Base-by-base conservation (phyloP, 2,888 invertebrate species). In the Octodonta nipae region DNA sequence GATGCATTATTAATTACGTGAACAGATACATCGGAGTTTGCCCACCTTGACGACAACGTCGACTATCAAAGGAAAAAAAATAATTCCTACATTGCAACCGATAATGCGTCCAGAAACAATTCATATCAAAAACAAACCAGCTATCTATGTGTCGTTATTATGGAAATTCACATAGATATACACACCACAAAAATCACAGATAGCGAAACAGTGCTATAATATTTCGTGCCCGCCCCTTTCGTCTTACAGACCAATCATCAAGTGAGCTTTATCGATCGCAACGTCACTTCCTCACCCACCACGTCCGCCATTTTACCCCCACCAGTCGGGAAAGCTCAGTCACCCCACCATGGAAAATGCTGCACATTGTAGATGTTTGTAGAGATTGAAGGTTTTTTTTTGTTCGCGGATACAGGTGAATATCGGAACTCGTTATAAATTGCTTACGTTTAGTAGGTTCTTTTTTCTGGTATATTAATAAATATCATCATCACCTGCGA, bases 231-330 rank as follows among this genome's bases (percentile, higher is more conserved):
- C 52, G 49, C 54, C 55, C 44, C 46, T 46, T 45, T 45, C 44
- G 46, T 46, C 47, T 46, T 47, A 40, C 49, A 50, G 50, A 44
- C 61, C 61, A 61, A 61, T 61, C 57, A 52, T 47, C 50, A 50
- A 43, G 47, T 49, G 51, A 44, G 55, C 51, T 50, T 48, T 62
- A 63, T 63, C 61, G 63, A 63, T 62, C 61, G 55, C 50, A 50
- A 55, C 58, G 58, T 59, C 60, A 58, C 56, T 56, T 55, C 53
- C 53, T 54, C 50, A 51, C 54, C 55, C 54, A 54, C 55, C 40
- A 43, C 44, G 45, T 57, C 50, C 57, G 58, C 60, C 60, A 59
- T 59, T 57, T 56, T 58, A 54, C 52, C 52, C 55, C 54, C 52
- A 45, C 56, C 47, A 12, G 27, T 25, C 36, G 31, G 24, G 27